Evolutionary conservation across 2,113 vertebrate genomes (phyloP).

Genomic region (Etheostoma spectabile): DNA sequence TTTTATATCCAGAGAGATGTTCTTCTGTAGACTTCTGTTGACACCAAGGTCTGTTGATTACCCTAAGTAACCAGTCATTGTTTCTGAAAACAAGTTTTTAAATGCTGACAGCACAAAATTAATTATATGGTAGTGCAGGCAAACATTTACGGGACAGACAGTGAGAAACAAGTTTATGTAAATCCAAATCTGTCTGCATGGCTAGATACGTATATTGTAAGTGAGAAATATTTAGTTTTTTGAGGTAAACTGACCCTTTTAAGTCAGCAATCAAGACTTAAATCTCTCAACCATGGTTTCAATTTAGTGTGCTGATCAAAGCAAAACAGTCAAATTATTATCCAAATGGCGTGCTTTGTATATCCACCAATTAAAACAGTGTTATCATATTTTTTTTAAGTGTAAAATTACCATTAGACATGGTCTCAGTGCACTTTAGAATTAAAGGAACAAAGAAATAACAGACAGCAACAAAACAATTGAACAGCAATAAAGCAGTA

Average conservation of each 20-base stretch:
- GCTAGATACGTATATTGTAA: background rate
- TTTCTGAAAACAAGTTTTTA: background rate
- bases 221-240: background rate
- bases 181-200: background rate
- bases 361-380: background rate
- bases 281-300: background rate
- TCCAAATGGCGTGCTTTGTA: background rate
- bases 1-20: background rate
- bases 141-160: background rate
- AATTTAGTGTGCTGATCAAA: background rate
- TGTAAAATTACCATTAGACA: no score
- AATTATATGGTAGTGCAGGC: background rate
- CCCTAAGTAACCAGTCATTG: background rate
- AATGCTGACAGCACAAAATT: background rate
- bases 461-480: no score
- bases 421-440: no score
- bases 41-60: background rate
- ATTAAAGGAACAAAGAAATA: no score
- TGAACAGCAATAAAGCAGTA: no score
- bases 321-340: background rate
- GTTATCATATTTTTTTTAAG: background rate
- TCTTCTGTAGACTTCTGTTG: background rate
- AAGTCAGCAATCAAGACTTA: background rate
- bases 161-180: background rate
- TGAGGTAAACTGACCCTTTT: constrained; percentile 5